Conservation (phyloP, 2,888 invertebrate species). For the Luperina testacea region DNA sequence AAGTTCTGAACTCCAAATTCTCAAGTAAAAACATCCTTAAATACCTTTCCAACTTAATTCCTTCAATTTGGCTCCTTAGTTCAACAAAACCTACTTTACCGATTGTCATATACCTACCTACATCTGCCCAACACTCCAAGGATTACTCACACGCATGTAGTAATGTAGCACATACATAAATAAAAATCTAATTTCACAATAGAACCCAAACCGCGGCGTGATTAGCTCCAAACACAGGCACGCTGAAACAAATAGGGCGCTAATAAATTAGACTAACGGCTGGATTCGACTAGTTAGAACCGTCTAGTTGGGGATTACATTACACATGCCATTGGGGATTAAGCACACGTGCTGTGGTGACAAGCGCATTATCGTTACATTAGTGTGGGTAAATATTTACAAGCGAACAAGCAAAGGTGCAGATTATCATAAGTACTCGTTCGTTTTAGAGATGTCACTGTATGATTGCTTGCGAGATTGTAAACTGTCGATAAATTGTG, state of each 20-base stretch:
- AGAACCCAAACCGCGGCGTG: slow-evolving; percentile 24
- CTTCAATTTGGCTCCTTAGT: background rate
- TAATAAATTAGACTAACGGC: slow-evolving; percentile 51
- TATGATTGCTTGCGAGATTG: no score
- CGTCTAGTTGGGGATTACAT: slow-evolving; percentile 19
- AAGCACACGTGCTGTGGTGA: slow-evolving; percentile 28
- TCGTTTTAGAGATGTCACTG: no score
- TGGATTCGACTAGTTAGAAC: slow-evolving; percentile 11
- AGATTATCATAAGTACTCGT: background rate
- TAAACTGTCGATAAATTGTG: no score
- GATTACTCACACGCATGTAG: background rate
- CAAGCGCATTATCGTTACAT: slow-evolving; percentile 24
- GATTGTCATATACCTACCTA: background rate
- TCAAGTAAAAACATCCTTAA: background rate
- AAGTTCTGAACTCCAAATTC: background rate
- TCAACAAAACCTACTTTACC: background rate
- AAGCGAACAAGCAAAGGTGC: background rate
- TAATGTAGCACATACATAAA: background rate
- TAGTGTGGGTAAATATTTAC: background rate
- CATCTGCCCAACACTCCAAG: no score
- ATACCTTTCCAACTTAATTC: background rate
- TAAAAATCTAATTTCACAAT: slow-evolving; percentile 4
- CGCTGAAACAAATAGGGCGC: slow-evolving; percentile 39
- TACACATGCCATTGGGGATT: slow-evolving; percentile 9
- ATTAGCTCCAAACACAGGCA: slow-evolving; percentile 25